phyloP scores from a whole-genome alignment of 2,797 vertebrate species.

The Euthynnus affinis region DNA sequence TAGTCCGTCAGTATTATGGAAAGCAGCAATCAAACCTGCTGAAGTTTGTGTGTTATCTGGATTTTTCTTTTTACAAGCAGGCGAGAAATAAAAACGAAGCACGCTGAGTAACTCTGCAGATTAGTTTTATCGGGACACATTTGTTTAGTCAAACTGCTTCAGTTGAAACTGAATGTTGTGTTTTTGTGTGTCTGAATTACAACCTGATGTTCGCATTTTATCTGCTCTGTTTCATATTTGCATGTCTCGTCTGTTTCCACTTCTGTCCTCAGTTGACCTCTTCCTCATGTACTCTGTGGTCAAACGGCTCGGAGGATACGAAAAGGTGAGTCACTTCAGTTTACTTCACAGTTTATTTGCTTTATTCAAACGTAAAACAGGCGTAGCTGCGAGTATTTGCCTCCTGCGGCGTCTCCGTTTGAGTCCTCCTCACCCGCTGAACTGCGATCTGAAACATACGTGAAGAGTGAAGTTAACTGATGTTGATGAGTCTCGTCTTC shows the following conservation, averaged over 20 bases:
- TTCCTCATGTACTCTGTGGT: constrained; percentile 88
- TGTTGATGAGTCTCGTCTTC: too few relatives aligned
- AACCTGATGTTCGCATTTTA: constrained; percentile 5
- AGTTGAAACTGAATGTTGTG: too few relatives aligned
- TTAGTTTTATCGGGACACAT: background rate
- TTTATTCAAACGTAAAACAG: background rate
- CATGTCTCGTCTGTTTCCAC: background rate
- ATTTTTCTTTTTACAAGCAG: background rate
- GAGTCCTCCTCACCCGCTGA: too few relatives aligned
- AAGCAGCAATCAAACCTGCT: background rate
- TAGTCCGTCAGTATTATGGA: background rate
- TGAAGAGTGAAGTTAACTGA: too few relatives aligned
- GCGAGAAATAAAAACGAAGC: too few relatives aligned
- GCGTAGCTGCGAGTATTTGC: too few relatives aligned
- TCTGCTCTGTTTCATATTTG: constrained; percentile 26
- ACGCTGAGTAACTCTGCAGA: background rate
- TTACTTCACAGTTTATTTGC: background rate
- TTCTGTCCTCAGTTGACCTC: constrained; percentile 84
- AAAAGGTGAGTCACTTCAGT: constrained; percentile 72
- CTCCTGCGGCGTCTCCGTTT: too few relatives aligned
- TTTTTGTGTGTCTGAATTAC: background rate
- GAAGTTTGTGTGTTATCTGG: too few relatives aligned
- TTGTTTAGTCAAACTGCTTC: background rate
- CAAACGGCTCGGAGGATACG: constrained; percentile 86
- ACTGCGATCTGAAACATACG: too few relatives aligned